Percentiles rank a stretch among this genome's conserved stretches.
phyloP scores from a whole-genome alignment of 2,888 invertebrate species.

The Synergus gifuensis region DNA sequence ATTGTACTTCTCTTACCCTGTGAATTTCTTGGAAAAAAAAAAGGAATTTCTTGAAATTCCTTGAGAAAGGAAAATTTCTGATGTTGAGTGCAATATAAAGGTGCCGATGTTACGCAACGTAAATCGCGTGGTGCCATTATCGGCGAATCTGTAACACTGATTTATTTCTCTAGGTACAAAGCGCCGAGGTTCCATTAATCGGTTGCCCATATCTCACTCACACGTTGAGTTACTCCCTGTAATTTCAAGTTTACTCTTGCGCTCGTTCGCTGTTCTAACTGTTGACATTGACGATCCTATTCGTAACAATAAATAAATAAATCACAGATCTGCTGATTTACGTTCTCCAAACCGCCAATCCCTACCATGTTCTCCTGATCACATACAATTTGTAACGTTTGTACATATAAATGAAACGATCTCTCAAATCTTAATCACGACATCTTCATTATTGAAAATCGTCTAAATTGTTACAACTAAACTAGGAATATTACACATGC shows the following conservation, averaged over 20 bases:
- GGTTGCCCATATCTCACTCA: conserved; percentile 15
- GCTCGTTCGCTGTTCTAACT: conserved; percentile 5
- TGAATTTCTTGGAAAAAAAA: too few species aligned
- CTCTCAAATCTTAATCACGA: not conserved
- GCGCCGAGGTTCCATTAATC: conserved; percentile 13
- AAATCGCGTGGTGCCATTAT: not conserved
- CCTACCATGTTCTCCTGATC: not conserved
- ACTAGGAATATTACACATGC: too few species aligned
- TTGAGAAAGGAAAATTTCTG: too few species aligned
- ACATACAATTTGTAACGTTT: not conserved
- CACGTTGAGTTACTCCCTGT: conserved; percentile 5
- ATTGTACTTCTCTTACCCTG: not conserved
- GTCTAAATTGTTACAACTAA: too few species aligned
- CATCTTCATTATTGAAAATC: not conserved
- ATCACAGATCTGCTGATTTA: conserved; percentile 18
- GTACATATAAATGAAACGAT: not conserved
- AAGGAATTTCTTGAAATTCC: too few species aligned
- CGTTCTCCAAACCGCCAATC: not conserved
- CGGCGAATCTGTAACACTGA: conserved; percentile 21
- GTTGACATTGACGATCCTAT: conserved; percentile 36
- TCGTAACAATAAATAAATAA: conserved; percentile 28
- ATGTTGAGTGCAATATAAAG: not conserved
- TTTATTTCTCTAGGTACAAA: conserved; percentile 15
- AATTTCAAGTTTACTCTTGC: conserved; percentile 37
- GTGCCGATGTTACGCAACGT: not conserved